phyloP scores from a whole-genome alignment of 2,797 vertebrate genomes.

The Catamblyrhynchus diadema region DNA sequence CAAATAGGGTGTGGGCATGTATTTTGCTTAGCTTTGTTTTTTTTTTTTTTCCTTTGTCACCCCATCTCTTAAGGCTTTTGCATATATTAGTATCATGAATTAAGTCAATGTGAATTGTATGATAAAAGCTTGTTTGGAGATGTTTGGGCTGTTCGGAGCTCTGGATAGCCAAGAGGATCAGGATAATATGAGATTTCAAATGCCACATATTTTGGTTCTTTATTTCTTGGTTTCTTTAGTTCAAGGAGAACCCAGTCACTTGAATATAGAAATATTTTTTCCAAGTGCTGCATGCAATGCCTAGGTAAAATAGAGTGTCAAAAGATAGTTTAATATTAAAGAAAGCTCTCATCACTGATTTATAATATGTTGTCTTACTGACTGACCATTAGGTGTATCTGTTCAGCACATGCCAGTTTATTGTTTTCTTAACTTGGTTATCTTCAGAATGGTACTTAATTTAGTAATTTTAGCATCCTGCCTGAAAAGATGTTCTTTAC shows the following conservation, averaged over 20 bases:
- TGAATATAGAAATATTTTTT: not conserved
- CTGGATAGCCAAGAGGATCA: not conserved
- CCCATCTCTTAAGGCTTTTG: not conserved
- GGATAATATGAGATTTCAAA: not conserved
- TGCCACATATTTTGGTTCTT: not conserved
- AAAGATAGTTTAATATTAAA: not conserved
- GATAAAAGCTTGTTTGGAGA: not conserved
- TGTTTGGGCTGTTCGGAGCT: not conserved
- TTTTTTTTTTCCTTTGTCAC: not conserved
- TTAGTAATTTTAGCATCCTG: not conserved
- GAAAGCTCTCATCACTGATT: not conserved
- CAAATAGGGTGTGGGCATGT: not conserved
- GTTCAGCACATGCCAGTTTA: not conserved
- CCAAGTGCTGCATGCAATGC: not conserved
- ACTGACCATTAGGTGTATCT: not conserved
- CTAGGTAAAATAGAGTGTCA: not conserved
- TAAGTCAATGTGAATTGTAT: not conserved
- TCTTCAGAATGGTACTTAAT: not conserved
- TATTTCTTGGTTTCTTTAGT: not conserved
- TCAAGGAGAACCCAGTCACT: not conserved
- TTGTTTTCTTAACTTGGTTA: not conserved
- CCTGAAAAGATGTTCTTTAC: not conserved
- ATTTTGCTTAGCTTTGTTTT: not conserved
- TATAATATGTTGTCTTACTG: not conserved
- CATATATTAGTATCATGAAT: not conserved